A percentile compares a stretch with the other conserved stretches of the same genome.
phyloP scores from a whole-genome alignment of 2,888 invertebrate genomes.

The Diarsia dahlii region DNA sequence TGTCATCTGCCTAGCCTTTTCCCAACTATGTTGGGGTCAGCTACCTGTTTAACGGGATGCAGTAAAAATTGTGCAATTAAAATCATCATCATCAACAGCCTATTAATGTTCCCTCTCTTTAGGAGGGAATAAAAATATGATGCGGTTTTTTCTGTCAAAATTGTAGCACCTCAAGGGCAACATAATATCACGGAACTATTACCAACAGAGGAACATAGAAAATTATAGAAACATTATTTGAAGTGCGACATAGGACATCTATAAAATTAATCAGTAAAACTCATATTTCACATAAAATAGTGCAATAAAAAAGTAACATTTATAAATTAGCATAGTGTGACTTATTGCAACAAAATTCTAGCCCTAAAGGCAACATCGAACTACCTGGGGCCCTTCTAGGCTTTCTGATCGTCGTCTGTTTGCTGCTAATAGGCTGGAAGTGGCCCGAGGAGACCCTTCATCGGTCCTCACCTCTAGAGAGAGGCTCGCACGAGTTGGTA shows the following conservation, averaged over 20 bases:
- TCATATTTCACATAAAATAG: slow-evolving; percentile 15
- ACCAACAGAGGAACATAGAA: neutral
- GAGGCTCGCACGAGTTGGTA: slow-evolving; percentile 91
- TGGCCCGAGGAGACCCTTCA: slow-evolving; percentile 83
- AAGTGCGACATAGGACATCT: slow-evolving; percentile 14
- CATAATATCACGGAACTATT: neutral
- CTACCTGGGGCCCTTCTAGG: slow-evolving; percentile 91
- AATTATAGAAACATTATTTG: neutral
- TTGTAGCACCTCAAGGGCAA: neutral
- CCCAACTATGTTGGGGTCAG: neutral
- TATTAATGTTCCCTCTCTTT: too few species aligned
- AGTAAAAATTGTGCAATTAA: too few species aligned
- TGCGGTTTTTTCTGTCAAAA: neutral
- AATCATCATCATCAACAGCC: too few species aligned
- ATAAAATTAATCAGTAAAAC: slow-evolving; percentile 17
- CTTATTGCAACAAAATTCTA: slow-evolving; percentile 13
- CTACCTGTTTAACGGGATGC: neutral
- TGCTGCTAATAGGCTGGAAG: slow-evolving; percentile 86
- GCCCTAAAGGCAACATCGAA: slow-evolving; percentile 61
- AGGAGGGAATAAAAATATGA: slow-evolving; percentile 12
- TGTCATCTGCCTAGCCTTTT: neutral
- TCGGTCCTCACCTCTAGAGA: slow-evolving; percentile 91
- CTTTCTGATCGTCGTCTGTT: slow-evolving; percentile 91
- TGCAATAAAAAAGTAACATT: slow-evolving; percentile 32
- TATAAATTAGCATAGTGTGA: slow-evolving; percentile 12